phyloP scores from a whole-genome alignment of 2,888 invertebrate species.

The Pterostichus madidus region DNA sequence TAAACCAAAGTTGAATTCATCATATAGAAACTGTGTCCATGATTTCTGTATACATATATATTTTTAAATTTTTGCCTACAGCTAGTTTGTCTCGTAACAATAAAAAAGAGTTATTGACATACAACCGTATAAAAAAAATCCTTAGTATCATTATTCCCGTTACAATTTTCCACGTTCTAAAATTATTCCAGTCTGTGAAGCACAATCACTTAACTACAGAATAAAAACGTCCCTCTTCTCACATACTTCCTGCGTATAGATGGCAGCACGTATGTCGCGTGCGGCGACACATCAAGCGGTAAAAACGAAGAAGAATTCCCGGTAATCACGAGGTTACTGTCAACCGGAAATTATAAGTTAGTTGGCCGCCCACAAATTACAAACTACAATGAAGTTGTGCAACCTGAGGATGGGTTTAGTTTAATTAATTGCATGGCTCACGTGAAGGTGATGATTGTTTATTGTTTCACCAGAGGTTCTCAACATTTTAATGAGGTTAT shows the following conservation, averaged over 20 bases:
- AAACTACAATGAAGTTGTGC: slow-evolving; percentile 6
- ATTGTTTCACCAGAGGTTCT: neutral
- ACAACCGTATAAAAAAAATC: too few species aligned
- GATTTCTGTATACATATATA: too few species aligned
- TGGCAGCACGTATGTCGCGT: neutral
- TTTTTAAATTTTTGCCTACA: too few species aligned
- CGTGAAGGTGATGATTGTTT: neutral
- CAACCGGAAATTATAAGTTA: slow-evolving; percentile 31
- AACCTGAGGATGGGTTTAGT: slow-evolving; percentile 14
- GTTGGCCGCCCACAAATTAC: slow-evolving; percentile 26
- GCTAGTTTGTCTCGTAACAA: too few species aligned
- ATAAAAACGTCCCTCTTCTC: too few species aligned
- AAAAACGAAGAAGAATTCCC: slow-evolving; percentile 8
- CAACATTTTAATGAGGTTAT: neutral
- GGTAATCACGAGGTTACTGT: neutral
- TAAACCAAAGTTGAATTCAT: too few species aligned
- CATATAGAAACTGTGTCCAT: too few species aligned
- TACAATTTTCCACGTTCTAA: too few species aligned
- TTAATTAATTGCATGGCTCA: neutral
- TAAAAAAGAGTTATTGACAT: too few species aligned
- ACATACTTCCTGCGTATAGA: neutral
- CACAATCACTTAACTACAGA: too few species aligned
- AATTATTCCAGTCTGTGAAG: too few species aligned
- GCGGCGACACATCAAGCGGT: neutral
- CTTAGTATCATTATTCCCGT: too few species aligned